A percentile compares a stretch with the other conserved stretches of the same genome.
Conservation (phyloP, 2,797 vertebrate species). For the Syncerus caffer region DNA sequence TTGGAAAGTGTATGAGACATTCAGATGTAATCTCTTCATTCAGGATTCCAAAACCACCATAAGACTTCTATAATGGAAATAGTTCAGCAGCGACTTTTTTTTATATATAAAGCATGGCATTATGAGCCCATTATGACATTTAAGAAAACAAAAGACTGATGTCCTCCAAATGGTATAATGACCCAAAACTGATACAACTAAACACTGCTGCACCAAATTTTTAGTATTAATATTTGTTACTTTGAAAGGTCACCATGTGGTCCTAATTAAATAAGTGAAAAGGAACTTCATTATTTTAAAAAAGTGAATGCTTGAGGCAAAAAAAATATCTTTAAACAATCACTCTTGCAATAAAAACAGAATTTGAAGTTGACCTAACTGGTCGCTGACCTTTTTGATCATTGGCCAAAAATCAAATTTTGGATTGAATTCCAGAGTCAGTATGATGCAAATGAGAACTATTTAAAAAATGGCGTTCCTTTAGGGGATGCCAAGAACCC, state of each 20-base stretch:
- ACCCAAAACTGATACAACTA: background rate
- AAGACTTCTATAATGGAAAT: conserved; percentile 40
- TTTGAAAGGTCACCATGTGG: conserved; percentile 75
- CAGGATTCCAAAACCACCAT: conserved; percentile 44
- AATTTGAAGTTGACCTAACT: conserved; percentile 30
- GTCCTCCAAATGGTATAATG: background rate
- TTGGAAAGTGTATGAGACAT: background rate
- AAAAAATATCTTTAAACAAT: conserved; percentile 64
- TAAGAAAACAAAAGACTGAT: conserved; percentile 65
- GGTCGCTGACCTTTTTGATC: background rate
- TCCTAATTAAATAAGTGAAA: conserved; percentile 58
- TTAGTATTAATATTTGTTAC: conserved; percentile 60
- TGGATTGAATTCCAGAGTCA: conserved; percentile 47
- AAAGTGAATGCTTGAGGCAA: background rate
- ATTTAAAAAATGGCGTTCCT: conserved; percentile 38
- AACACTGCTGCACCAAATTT: background rate
- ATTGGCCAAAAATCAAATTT: conserved; percentile 43
- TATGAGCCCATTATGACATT: conserved; percentile 66
- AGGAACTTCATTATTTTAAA: conserved; percentile 56
- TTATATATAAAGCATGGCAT: conserved; percentile 56
- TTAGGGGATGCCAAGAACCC: conserved; percentile 9
- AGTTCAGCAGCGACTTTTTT: conserved; percentile 71
- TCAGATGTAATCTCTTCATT: background rate
- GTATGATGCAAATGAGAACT: conserved; percentile 48
- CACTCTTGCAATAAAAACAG: conserved; percentile 40